phyloP scores from a whole-genome alignment of 1,140 invertebrate genomes.

The Zaprionus camerounensis region DNA sequence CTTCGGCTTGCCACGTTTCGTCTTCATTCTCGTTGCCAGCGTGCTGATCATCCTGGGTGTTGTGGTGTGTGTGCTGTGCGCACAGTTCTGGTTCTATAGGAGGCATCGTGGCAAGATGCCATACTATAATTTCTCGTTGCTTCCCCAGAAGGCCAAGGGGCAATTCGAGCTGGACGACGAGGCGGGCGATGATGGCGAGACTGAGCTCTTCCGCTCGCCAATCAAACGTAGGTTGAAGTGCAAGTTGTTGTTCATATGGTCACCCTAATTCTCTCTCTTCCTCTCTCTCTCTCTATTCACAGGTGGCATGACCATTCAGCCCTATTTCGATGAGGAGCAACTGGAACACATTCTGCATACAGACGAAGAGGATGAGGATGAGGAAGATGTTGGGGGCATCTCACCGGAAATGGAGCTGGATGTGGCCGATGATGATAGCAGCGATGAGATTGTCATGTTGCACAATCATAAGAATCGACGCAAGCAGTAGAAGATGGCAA shows the following conservation, averaged over 20 bases:
- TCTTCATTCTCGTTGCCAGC: conserved; percentile 90
- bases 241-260: not conserved
- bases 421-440: conserved; percentile 78
- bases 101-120: conserved; percentile 69
- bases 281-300: not conserved
- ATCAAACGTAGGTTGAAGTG: conserved; percentile 83
- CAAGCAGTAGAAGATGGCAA: conserved; percentile 45
- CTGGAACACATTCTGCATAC: conserved; percentile 68
- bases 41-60: conserved; percentile 68
- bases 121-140: conserved; percentile 84
- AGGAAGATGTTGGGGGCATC: conserved; percentile 68
- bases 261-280: conserved; percentile 1
- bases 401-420: conserved; percentile 52
- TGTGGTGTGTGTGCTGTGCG: conserved; percentile 71
- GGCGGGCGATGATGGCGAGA: conserved; percentile 86
- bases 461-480: conserved; percentile 67
- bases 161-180: conserved; percentile 85
- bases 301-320: conserved; percentile 79
- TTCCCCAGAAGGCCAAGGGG: conserved; percentile 83
- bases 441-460: conserved; percentile 85
- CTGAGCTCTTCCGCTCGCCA: conserved; percentile 87
- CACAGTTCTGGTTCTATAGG: conserved; percentile 76
- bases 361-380: conserved; percentile 75
- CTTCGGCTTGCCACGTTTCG: conserved; percentile 89
- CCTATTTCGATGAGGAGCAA: conserved; percentile 85